These are phyloP conservation scores for Cheirogaleus major DNA, from an alignment of 2,797 vertebrate species.

Conservation along the genomic window DNA sequence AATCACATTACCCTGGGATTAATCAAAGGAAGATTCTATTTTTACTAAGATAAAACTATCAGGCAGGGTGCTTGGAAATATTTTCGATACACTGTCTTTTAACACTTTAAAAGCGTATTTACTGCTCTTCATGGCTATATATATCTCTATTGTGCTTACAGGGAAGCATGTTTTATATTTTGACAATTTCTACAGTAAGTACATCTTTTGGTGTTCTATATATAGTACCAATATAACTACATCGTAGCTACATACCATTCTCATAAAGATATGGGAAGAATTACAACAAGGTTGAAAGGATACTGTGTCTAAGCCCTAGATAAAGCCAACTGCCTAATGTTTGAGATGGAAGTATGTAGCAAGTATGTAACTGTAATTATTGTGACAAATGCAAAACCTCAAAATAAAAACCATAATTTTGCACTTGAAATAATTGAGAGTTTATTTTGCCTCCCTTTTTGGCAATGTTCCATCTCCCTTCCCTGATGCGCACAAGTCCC, in stretches of 20 bases:
- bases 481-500: conserved; percentile 47
- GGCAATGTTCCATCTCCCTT: conserved; percentile 77
- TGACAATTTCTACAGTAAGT: not conserved
- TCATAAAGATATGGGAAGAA: not conserved
- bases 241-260: not conserved
- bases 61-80: not conserved
- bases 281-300: not conserved
- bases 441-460: conserved; percentile 71
- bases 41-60: conserved; percentile 87
- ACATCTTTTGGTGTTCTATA: not conserved
- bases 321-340: not conserved
- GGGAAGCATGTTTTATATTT: not conserved
- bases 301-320: not conserved
- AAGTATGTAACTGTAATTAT: not conserved
- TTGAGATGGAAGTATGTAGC: not conserved
- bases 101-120: not conserved
- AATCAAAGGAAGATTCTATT: conserved; percentile 89
- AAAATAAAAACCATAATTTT: not conserved
- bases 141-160: not conserved
- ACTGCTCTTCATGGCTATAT: no score
- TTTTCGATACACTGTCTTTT: not conserved
- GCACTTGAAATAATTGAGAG: conserved; percentile 72
- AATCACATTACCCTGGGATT: conserved; percentile 89
- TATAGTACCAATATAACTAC: not conserved
- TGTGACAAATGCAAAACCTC: not conserved